Evolutionary conservation across 1,140 invertebrate genomes (phyloP).

Genomic region (Bradysia coprophila): DNA sequence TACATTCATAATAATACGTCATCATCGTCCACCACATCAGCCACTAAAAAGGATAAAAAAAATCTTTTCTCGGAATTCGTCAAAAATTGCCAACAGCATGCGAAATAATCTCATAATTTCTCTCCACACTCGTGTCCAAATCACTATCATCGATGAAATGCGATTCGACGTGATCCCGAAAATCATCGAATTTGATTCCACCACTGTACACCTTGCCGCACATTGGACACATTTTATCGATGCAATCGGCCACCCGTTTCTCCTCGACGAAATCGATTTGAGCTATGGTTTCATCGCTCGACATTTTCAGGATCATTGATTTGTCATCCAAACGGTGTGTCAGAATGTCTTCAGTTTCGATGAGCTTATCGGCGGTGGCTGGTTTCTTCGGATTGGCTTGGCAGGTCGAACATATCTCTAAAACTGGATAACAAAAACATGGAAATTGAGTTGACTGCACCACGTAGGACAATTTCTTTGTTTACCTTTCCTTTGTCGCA

Average conservation of each 20-base stretch:
- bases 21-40: too few species aligned
- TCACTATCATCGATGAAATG: conserved; percentile 23
- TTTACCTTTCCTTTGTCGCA: conserved; percentile 14
- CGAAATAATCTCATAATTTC: conserved; percentile 19
- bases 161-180: conserved; percentile 26
- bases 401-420: conserved; percentile 15
- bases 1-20: too few species aligned
- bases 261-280: conserved; percentile 12
- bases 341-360: conserved; percentile 19
- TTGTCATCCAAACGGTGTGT: conserved; percentile 6
- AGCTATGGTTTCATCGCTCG: conserved; percentile 9
- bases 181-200: conserved; percentile 20
- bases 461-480: too few species aligned
- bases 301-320: conserved; percentile 3
- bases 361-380: conserved; percentile 21
- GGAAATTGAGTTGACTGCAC: not conserved
- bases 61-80: too few species aligned
- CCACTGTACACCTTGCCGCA: conserved; percentile 23
- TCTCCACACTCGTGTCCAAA: conserved; percentile 12
- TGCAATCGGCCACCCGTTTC: conserved; percentile 13
- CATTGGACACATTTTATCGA: conserved; percentile 28
- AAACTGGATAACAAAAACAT: conserved; percentile 7
- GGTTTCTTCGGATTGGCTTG: conserved; percentile 14
- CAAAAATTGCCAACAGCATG: conserved; percentile 21
- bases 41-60: too few species aligned